Evolutionary conservation across 2,888 invertebrate species (phyloP).

Genomic region (Sturmia bella): DNA sequence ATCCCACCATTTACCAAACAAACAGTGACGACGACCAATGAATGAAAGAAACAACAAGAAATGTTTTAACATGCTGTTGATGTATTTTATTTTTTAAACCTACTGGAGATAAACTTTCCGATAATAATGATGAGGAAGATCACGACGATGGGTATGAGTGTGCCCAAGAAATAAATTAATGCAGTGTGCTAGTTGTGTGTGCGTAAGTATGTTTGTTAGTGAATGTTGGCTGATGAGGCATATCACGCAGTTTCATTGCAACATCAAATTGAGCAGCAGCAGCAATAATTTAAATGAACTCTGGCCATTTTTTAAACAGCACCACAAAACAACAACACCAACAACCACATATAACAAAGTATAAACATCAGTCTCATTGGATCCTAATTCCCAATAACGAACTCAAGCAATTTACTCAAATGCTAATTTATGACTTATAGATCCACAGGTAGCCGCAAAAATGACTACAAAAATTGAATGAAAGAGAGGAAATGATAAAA

Average conservation of each 20-base stretch:
- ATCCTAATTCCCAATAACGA: constrained; percentile 80
- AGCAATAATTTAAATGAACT: constrained; percentile 52
- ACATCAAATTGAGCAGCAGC: constrained; percentile 71
- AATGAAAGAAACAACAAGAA: constrained; percentile 62
- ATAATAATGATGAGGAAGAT: constrained; percentile 41
- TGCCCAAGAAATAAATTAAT: constrained; percentile 1
- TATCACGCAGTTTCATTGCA: constrained; percentile 69
- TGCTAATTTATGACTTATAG: constrained; percentile 81
- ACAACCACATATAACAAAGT: constrained; percentile 56
- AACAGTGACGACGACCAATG: constrained; percentile 52
- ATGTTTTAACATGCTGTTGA: constrained; percentile 57
- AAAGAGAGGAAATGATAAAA: constrained; percentile 60
- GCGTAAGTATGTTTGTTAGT: no score
- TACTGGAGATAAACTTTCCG: constrained; percentile 42
- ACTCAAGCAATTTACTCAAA: constrained; percentile 81
- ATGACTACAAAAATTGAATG: constrained; percentile 32
- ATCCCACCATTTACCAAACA: constrained; percentile 35
- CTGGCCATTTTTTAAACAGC: constrained; percentile 21
- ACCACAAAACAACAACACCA: constrained; percentile 6
- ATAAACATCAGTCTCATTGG: constrained; percentile 74
- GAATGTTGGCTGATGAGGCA: constrained; percentile 56
- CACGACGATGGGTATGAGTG: constrained; percentile 17
- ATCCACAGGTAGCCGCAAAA: constrained; percentile 78
- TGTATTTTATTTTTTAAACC: constrained; percentile 59
- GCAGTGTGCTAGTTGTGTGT: no score